Conservation (phyloP, 2,797 vertebrate genomes). For the Muraenolepis orangiensis region DNA sequence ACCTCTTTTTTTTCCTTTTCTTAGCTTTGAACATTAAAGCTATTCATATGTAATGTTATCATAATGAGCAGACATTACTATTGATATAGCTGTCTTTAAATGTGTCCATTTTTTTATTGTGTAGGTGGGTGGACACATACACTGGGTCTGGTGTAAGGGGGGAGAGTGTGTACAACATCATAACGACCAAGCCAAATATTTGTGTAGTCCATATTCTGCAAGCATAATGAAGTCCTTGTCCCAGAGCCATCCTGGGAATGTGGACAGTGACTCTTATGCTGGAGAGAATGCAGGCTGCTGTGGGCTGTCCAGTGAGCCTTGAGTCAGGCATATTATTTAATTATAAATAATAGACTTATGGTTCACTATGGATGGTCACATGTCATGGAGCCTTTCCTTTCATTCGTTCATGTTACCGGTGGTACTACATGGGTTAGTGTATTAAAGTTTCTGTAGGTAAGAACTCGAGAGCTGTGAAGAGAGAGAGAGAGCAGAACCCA, state of each 20-base stretch:
- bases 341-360: slow-evolving; percentile 16
- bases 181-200: slow-evolving; percentile 78
- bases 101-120: background rate
- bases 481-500: no score
- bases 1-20: no score
- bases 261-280: slow-evolving; percentile 66
- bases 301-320: slow-evolving; percentile 56
- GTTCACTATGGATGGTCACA: no score
- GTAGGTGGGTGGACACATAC: slow-evolving; percentile 48
- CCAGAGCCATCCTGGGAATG: slow-evolving; percentile 69
- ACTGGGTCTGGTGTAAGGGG: slow-evolving; percentile 59
- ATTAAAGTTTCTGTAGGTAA: no score
- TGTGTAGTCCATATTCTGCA: slow-evolving; percentile 70
- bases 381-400: no score
- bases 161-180: slow-evolving; percentile 66
- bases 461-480: no score
- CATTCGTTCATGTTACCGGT: slow-evolving; percentile 8
- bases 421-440: slow-evolving; percentile 29
- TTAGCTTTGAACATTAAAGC: no score
- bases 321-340: slow-evolving; percentile 59
- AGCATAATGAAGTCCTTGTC: slow-evolving; percentile 77
- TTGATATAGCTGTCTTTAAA: no score
- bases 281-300: slow-evolving; percentile 64
- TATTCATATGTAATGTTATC: no score
- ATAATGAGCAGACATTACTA: no score